A percentile compares a stretch with the other conserved stretches of the same genome.
These are phyloP conservation scores for Octodonta nipae DNA, from an alignment of 2,888 invertebrate species.

Conservation along the genomic window DNA sequence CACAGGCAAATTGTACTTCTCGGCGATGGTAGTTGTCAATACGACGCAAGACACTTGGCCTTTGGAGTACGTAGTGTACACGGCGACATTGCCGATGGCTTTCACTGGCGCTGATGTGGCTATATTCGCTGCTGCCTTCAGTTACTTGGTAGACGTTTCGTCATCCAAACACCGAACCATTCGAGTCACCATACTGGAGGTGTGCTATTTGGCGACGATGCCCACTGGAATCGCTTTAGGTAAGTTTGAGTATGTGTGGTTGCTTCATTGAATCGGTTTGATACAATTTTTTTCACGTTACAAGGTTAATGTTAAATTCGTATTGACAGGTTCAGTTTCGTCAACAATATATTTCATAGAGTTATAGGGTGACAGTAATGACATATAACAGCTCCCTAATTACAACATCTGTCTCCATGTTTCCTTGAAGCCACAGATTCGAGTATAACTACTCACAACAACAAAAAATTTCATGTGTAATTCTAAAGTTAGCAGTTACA, in stretches of 20 bases:
- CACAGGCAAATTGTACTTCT: conserved; percentile 60
- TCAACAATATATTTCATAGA: too few relatives aligned
- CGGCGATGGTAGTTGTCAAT: conserved; percentile 59
- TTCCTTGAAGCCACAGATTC: too few relatives aligned
- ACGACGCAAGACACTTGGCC: conserved; percentile 49
- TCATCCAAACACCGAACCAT: conserved; percentile 56
- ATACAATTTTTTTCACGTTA: too few relatives aligned
- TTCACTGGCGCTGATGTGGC: conserved; percentile 67
- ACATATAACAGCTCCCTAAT: too few relatives aligned
- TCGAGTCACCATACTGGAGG: conserved; percentile 68
- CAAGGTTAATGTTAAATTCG: too few relatives aligned
- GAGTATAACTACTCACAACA: too few relatives aligned
- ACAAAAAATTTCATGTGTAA: too few relatives aligned
- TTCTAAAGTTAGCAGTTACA: too few relatives aligned
- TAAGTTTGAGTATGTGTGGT: too few relatives aligned
- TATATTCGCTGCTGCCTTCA: conserved; percentile 64
- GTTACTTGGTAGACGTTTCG: conserved; percentile 70
- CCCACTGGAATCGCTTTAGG: conserved; percentile 69
- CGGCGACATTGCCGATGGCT: conserved; percentile 63
- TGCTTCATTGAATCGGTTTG: too few relatives aligned
- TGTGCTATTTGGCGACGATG: conserved; percentile 69
- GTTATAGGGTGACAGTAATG: too few relatives aligned
- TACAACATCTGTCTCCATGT: too few relatives aligned
- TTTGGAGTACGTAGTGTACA: conserved; percentile 58
- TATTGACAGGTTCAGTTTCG: not conserved